A percentile compares a stretch with the other conserved stretches of the same genome.
Evolutionary conservation across 2,113 vertebrate genomes (phyloP).

Genomic region (Tylochromis polylepis): DNA sequence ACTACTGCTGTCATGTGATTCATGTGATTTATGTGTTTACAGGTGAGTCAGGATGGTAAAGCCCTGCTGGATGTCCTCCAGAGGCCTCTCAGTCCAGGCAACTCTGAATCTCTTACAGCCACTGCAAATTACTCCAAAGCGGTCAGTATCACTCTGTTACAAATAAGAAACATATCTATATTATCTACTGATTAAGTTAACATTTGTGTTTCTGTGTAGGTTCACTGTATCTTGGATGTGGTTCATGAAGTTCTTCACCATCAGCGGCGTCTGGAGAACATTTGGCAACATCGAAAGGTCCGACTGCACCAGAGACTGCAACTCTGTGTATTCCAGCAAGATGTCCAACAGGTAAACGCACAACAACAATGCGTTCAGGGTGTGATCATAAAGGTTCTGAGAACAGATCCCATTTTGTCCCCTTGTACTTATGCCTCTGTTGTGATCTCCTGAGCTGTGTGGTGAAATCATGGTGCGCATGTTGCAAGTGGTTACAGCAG

Average conservation of each 20-base stretch:
- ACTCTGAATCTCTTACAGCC: slow-evolving; percentile 93
- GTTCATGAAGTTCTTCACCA: slow-evolving; percentile 96
- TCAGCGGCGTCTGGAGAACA: slow-evolving; percentile 91
- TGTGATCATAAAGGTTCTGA: not conserved
- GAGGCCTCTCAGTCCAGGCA: slow-evolving; percentile 91
- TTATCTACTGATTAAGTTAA: not conserved
- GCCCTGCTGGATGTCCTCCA: slow-evolving; percentile 93
- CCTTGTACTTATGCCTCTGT: not conserved
- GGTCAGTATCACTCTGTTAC: slow-evolving; percentile 41
- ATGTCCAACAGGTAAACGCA: slow-evolving; percentile 89
- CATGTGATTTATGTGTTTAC: not conserved
- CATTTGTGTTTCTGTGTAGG: not conserved
- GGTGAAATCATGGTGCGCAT: no score
- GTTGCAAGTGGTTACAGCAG: not conserved
- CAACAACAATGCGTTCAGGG: not conserved
- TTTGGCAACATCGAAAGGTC: slow-evolving; percentile 97
- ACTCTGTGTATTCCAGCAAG: slow-evolving; percentile 97
- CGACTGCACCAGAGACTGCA: slow-evolving; percentile 95
- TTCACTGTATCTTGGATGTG: slow-evolving; percentile 95
- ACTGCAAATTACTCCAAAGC: slow-evolving; percentile 98
- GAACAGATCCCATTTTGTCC: not conserved
- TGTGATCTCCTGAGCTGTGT: not conserved
- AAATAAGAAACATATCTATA: accelerated
- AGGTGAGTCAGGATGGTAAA: slow-evolving; percentile 98
- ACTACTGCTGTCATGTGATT: not conserved